These are phyloP conservation scores for Listronotus oregonensis DNA, from an alignment of 1,140 invertebrate genomes.

Conservation along the genomic window DNA sequence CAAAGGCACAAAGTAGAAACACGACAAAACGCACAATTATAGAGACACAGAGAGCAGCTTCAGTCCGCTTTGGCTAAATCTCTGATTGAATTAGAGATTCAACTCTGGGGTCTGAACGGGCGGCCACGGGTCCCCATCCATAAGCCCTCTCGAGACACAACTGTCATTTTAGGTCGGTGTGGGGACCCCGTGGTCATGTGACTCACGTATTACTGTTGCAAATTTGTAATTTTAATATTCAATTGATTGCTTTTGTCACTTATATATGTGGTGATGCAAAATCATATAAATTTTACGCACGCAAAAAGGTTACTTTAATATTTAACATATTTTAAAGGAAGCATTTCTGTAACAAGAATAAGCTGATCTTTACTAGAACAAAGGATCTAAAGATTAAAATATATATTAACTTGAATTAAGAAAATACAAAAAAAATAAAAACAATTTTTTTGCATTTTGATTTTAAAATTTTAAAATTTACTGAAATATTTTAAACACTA, in stretches of 20 bases:
- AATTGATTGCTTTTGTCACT: neutral
- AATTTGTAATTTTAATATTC: neutral
- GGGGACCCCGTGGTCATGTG: slow-evolving; percentile 3
- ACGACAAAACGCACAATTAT: slow-evolving; percentile 31
- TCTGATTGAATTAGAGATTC: slow-evolving; percentile 35
- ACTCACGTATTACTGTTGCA: slow-evolving; percentile 8
- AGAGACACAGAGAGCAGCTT: slow-evolving; percentile 20
- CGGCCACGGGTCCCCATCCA: neutral
- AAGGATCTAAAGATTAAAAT: too few species aligned
- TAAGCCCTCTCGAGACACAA: slow-evolving; percentile 5
- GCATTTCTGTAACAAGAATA: too few species aligned
- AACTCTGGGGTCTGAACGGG: slow-evolving; percentile 8
- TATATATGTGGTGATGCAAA: too few species aligned
- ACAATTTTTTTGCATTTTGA: too few species aligned
- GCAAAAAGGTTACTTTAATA: too few species aligned
- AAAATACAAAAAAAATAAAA: too few species aligned
- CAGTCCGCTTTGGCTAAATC: slow-evolving; percentile 31
- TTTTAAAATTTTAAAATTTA: too few species aligned
- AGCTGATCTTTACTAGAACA: too few species aligned
- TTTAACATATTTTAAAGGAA: too few species aligned
- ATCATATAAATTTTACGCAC: too few species aligned
- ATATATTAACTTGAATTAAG: too few species aligned
- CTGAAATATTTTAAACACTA: too few species aligned
- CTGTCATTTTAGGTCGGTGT: neutral
- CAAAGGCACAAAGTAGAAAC: slow-evolving; percentile 29